These are phyloP conservation scores for Baryphthengus martii DNA, from an alignment of 2,113 vertebrate genomes.

Conservation along the genomic window DNA sequence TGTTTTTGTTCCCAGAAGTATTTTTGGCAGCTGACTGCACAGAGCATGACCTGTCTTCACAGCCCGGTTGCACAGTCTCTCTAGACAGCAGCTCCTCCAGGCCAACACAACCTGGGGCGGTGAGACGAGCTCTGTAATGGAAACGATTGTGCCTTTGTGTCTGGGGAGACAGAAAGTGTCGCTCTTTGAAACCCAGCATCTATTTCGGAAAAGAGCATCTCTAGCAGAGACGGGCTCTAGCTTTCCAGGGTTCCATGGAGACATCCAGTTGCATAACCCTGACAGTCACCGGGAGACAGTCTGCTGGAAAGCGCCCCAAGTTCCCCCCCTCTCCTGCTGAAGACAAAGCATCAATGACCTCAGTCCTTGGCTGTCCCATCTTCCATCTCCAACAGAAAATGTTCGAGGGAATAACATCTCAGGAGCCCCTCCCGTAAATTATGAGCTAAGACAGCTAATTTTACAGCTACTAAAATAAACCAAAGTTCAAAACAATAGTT, in stretches of 20 bases:
- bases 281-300: neutral
- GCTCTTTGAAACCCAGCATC: neutral
- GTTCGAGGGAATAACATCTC: neutral
- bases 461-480: constrained; percentile 5
- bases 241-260: neutral
- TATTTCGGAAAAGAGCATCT: neutral
- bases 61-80: neutral
- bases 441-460: neutral
- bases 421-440: neutral
- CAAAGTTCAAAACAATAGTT: neutral
- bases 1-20: neutral
- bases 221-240: neutral
- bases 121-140: neutral
- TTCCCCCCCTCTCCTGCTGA: neutral
- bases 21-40: neutral
- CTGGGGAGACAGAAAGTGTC: neutral
- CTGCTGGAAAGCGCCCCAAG: neutral
- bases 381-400: neutral
- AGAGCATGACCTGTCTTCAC: neutral
- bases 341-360: neutral
- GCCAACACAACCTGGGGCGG: neutral
- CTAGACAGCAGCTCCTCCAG: neutral
- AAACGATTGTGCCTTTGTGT: neutral
- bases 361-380: neutral
- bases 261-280: neutral